Conservation (phyloP, 2,113 vertebrate species). For the Morone saxatilis region DNA sequence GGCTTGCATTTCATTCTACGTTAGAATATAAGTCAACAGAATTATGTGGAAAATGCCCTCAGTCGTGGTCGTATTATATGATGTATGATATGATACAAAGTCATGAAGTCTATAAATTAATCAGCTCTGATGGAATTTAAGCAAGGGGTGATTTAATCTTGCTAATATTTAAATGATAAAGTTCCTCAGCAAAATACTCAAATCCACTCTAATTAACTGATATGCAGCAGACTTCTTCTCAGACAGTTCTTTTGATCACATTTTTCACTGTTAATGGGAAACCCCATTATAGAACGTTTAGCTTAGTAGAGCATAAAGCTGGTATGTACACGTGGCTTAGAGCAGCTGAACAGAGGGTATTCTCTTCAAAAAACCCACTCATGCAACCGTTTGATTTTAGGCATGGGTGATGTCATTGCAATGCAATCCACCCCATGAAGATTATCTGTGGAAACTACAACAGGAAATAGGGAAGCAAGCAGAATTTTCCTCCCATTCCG, state of each 20-base stretch:
- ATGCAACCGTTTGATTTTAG: conserved; percentile 47
- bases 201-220: background rate
- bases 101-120: background rate
- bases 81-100: background rate
- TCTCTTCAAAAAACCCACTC: conserved; percentile 54
- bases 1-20: background rate
- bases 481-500: conserved; percentile 44
- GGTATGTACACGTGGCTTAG: conserved; percentile 31
- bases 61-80: background rate
- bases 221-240: background rate
- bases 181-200: background rate
- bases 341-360: conserved; percentile 33
- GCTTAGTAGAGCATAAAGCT: conserved; percentile 39
- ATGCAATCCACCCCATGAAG: conserved; percentile 49
- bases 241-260: conserved; percentile 5
- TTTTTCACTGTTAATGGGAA: conserved; percentile 10
- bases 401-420: conserved; percentile 60
- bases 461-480: conserved; percentile 44
- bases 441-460: conserved; percentile 57
- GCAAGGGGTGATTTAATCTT: background rate
- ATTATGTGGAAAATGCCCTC: background rate
- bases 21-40: background rate
- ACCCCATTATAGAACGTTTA: conserved; percentile 3
- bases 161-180: background rate
- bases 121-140: background rate